Evolutionary conservation across 2,888 invertebrate species (phyloP).

Genomic region (Conistra vaccinii): DNA sequence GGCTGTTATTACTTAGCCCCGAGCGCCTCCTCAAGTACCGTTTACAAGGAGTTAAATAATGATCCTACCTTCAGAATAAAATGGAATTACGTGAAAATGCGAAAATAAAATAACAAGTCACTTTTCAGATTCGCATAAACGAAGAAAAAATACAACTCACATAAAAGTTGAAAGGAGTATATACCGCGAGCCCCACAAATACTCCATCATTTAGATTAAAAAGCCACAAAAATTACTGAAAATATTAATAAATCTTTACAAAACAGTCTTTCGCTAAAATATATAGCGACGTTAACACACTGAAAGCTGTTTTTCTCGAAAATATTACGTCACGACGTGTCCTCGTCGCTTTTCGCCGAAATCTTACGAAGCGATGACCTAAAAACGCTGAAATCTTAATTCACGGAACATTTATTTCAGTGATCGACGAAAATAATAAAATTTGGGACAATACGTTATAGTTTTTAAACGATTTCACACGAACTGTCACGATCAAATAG

Average conservation of each 20-base stretch:
- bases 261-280: slow-evolving; percentile 37
- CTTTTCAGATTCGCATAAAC: slow-evolving; percentile 19
- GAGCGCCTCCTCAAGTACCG: neutral
- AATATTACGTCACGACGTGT: slow-evolving; percentile 47
- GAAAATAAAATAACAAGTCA: neutral
- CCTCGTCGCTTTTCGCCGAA: slow-evolving; percentile 54
- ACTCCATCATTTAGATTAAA: slow-evolving; percentile 16
- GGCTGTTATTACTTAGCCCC: too few species aligned
- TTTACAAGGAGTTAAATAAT: neutral
- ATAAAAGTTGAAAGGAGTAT: slow-evolving; percentile 7
- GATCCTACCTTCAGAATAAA: neutral
- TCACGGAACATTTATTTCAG: slow-evolving; percentile 50
- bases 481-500: slow-evolving; percentile 37
- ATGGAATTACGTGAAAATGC: neutral
- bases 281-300: slow-evolving; percentile 25
- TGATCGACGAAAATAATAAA: slow-evolving; percentile 34
- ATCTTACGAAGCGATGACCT: slow-evolving; percentile 59
- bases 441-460: slow-evolving; percentile 34
- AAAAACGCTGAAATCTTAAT: slow-evolving; percentile 42
- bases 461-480: slow-evolving; percentile 31
- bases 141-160: slow-evolving; percentile 8
- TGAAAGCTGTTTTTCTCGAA: slow-evolving; percentile 48
- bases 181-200: slow-evolving; percentile 12
- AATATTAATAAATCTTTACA: slow-evolving; percentile 43
- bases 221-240: slow-evolving; percentile 26